These are phyloP conservation scores for Aphelenchoides besseyi DNA, from an alignment of 1,140 invertebrate genomes.

Conservation along the genomic window DNA sequence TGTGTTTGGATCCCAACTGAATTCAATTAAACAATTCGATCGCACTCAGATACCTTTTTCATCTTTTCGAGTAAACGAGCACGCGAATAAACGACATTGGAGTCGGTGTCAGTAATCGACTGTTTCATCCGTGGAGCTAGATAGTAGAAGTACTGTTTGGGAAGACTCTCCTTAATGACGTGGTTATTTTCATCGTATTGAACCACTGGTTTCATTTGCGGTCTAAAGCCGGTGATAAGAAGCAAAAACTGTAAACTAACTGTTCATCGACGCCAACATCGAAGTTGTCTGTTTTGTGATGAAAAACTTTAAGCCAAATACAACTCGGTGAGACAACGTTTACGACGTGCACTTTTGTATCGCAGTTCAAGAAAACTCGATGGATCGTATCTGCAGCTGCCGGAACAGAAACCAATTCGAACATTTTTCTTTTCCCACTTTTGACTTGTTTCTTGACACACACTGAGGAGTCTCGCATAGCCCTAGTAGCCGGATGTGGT, in stretches of 20 bases:
- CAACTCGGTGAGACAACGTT: slow-evolving; percentile 4
- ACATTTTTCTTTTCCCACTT: not conserved
- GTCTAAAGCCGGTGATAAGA: not conserved
- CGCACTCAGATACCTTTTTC: too few relatives aligned
- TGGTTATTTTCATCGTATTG: not conserved
- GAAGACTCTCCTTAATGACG: not conserved
- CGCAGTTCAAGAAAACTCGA: slow-evolving; percentile 18
- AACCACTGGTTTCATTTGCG: not conserved
- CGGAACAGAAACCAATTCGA: not conserved
- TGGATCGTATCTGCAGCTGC: slow-evolving; percentile 14
- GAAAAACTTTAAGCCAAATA: not conserved
- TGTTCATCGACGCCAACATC: not conserved
- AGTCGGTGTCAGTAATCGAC: not conserved
- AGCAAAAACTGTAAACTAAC: not conserved
- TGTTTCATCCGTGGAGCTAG: not conserved
- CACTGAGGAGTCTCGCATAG: not conserved
- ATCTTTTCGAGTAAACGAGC: not conserved
- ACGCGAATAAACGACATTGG: not conserved
- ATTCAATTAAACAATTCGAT: too few relatives aligned
- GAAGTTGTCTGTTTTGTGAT: not conserved
- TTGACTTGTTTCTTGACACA: not conserved
- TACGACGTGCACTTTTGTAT: slow-evolving; percentile 13
- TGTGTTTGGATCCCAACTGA: too few relatives aligned
- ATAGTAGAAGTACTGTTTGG: not conserved
- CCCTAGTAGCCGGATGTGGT: not conserved